Evolutionary conservation across 2,113 vertebrate species (phyloP).

Genomic region (Austrofundulus limnaeus): DNA sequence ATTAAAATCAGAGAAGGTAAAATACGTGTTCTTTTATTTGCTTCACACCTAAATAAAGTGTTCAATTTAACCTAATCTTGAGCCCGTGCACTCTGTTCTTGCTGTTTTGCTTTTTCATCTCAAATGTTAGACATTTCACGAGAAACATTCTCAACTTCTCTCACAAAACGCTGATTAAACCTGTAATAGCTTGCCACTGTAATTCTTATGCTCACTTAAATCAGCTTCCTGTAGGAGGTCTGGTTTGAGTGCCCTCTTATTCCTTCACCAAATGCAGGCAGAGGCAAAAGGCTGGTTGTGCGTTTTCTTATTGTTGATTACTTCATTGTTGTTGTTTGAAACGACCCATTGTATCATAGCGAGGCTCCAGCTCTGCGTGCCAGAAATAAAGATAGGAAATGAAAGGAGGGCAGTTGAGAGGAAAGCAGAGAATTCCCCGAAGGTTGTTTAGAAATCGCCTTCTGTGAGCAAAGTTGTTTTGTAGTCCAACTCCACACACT

Average conservation of each 20-base stretch:
- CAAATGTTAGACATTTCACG: neutral
- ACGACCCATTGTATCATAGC: conserved; percentile 52
- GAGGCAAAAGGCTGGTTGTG: conserved; percentile 29
- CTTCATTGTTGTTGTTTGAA: conserved; percentile 51
- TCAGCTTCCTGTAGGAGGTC: conserved; percentile 19
- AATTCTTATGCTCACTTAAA: neutral
- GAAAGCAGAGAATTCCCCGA: conserved; percentile 62
- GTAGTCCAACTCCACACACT: conserved; percentile 26
- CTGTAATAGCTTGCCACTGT: conserved; percentile 5
- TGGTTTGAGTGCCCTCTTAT: conserved; percentile 11
- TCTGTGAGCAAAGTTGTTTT: conserved; percentile 52
- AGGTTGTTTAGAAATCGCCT: conserved; percentile 46
- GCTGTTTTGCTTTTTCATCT: neutral
- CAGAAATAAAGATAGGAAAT: conserved; percentile 58
- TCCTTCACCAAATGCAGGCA: conserved; percentile 22
- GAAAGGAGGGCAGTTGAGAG: conserved; percentile 54
- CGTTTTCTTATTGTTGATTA: conserved; percentile 49
- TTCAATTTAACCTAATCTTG: neutral
- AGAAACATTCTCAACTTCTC: conserved; percentile 2
- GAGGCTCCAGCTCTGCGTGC: conserved; percentile 26
- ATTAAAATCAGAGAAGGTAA: conserved; percentile 5
- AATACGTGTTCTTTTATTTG: conserved; percentile 4
- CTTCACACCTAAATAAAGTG: conserved; percentile 5
- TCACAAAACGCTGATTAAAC: conserved; percentile 17
- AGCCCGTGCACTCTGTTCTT: neutral